phyloP scores from a whole-genome alignment of 1,140 invertebrate species.

The Lucilia sericata region DNA sequence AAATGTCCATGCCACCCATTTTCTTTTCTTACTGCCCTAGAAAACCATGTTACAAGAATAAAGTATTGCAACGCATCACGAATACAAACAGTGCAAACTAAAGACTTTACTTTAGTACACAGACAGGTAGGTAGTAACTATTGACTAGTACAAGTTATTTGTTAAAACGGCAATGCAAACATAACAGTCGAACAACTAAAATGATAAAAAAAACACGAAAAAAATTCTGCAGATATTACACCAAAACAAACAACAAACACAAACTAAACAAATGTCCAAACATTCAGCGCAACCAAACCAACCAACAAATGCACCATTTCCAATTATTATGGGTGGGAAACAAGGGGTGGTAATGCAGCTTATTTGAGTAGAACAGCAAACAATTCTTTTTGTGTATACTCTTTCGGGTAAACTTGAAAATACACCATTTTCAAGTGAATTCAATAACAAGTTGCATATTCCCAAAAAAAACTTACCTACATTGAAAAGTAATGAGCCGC shows the following conservation, averaged over 20 bases:
- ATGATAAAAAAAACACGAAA: neutral
- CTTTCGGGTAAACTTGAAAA: neutral
- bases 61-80: neutral
- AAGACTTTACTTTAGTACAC: neutral
- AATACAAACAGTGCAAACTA: neutral
- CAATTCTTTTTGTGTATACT: neutral
- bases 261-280: neutral
- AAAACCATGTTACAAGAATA: neutral
- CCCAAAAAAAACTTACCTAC: too few species aligned
- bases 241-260: neutral
- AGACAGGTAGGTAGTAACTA: neutral
- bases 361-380: neutral
- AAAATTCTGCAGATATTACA: neutral
- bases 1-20: neutral
- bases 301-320: neutral
- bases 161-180: slow-evolving; percentile 11
- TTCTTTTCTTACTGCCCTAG: neutral
- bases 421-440: neutral
- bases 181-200: neutral
- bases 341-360: too few species aligned
- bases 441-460: too few species aligned
- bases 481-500: too few species aligned
- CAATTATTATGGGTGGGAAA: neutral
- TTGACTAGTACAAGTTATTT: slow-evolving; percentile 6
- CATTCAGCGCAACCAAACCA: neutral